phyloP scores from a whole-genome alignment of 2,113 vertebrate species.

The Lonchura striata region DNA sequence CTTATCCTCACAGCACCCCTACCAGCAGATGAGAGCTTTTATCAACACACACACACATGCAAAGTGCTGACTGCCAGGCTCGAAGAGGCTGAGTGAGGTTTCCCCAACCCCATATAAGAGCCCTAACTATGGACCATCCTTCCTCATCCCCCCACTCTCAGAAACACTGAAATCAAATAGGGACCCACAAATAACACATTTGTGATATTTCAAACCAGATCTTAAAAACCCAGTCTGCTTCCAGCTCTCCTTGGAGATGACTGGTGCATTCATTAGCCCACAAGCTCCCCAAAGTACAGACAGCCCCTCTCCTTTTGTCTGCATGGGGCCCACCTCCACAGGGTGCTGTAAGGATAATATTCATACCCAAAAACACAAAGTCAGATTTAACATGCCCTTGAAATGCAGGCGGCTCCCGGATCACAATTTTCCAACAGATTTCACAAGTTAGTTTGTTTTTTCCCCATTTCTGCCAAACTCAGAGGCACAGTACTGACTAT shows the following conservation, averaged over 20 bases:
- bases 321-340: not conserved
- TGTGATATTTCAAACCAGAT: not conserved
- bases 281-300: constrained; percentile 21
- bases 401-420: constrained; percentile 5
- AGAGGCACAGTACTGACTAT: not conserved
- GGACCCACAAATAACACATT: not conserved
- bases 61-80: not conserved
- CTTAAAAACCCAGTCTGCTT: not conserved
- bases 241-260: constrained; percentile 6
- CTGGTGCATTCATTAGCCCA: not conserved
- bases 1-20: constrained; percentile 53
- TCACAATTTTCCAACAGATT: constrained; percentile 14
- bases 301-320: not conserved
- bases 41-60: not conserved
- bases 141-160: not conserved
- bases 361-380: not conserved
- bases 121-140: not conserved
- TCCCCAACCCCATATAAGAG: fast-evolving
- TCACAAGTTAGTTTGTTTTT: constrained; percentile 33
- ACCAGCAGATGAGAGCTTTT: not conserved
- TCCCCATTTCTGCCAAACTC: constrained; percentile 17
- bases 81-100: not conserved
- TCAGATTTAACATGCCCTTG: constrained; percentile 25
- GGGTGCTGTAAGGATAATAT: not conserved
- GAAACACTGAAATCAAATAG: not conserved